These are phyloP conservation scores for Ornithorhynchus anatinus DNA, from an alignment of 2,113 vertebrate species.

Conservation along the genomic window DNA sequence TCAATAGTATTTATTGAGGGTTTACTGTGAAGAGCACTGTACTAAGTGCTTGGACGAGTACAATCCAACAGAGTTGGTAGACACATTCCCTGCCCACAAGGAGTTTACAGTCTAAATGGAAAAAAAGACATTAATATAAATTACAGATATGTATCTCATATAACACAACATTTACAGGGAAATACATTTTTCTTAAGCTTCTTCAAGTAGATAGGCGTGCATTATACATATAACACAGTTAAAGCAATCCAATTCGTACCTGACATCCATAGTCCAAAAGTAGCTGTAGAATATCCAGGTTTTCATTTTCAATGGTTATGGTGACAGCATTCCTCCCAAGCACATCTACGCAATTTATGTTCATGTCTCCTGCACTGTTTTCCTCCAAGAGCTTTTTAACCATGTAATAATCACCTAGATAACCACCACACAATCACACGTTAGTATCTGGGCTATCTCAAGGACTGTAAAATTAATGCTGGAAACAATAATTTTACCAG, in stretches of 20 bases:
- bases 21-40: no score
- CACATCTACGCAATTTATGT: conserved; percentile 96
- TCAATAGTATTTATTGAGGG: no score
- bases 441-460: conserved; percentile 36
- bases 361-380: conserved; percentile 90
- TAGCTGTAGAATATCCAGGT: conserved; percentile 94
- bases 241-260: conserved; percentile 72
- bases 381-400: conserved; percentile 98
- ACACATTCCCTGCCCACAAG: no score
- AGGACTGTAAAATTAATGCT: conserved; percentile 13
- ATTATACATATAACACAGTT: no score
- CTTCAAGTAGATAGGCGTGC: no score
- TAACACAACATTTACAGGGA: no score
- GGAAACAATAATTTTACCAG: not conserved
- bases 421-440: conserved; percentile 44
- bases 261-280: conserved; percentile 96
- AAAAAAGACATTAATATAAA: no score
- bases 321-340: conserved; percentile 94
- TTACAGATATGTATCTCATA: no score
- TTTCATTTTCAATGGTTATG: conserved; percentile 97
- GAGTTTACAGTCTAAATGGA: no score
- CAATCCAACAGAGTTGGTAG: no score
- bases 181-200: no score
- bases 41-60: no score
- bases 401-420: conserved; percentile 98